Evolutionary conservation across 2,113 vertebrate genomes (phyloP), one percentile per base, ranked within the genome.

Genomic region (Micromys minutus): DNA sequence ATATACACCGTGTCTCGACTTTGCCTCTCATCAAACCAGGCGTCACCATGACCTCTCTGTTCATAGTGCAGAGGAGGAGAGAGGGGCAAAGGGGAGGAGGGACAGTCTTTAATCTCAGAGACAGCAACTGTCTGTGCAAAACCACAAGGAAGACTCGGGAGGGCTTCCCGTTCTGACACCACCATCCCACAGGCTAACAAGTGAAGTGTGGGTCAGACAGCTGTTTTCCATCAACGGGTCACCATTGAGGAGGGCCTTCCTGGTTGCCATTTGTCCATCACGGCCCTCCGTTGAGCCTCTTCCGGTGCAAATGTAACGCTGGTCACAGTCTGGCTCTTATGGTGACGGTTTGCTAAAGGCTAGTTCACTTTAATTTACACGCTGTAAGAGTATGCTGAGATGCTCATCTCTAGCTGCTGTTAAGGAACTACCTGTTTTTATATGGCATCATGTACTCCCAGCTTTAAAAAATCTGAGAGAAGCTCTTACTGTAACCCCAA

Each of bases 301-400:
- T 81, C 50, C 84, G 96, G 96, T 96, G 94, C 97, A 98, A 97
- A 97, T 65, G 97, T 31, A 88, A 97, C 24, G 97, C 95, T 94
- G 85, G 88, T 65, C 65, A 0, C 91, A 94, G 93, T 96, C 94
- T 96, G 93, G 95, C 52, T 88, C 97, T 94, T 96, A 83, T 80
- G 87, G 76, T 94, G 97, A 91, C 97, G 95, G 69, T 97, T 95
- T 97, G 95, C 95, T 98, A 98, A 98, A 98, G 98, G 98, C 98
- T 80, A 98, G 87, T 98, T 95, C 96, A 94, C 96, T 94, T 97
- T 97, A 98, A 98, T 97, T 92, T 97, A 98, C 97, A 97, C 97
- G 96, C 97, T 98, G 98, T 96, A 98, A 98, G 97, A 98, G 97
- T 96, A 97, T 86, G 94, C 97, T 97, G 97, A 98, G 98, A 98